These are phyloP conservation scores for Dromococcyx pavoninus DNA, from an alignment of 2,797 vertebrate genomes.

Conservation along the genomic window DNA sequence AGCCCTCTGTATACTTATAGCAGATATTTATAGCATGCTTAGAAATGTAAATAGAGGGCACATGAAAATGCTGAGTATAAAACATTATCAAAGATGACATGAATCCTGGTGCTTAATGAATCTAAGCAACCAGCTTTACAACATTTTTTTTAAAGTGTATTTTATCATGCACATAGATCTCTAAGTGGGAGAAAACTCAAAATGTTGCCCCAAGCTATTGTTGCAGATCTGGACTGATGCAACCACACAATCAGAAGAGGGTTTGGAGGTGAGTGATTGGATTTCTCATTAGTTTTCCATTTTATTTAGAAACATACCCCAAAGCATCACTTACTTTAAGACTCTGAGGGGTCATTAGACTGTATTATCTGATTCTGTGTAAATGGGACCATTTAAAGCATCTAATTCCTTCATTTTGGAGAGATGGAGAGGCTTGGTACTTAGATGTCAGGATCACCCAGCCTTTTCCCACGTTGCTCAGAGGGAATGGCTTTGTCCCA, in stretches of 20 bases:
- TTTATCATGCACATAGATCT: not conserved
- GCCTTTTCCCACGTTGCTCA: not conserved
- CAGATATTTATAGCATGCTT: slow-evolving; percentile 56
- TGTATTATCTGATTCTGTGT: not conserved
- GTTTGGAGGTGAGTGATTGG: not conserved
- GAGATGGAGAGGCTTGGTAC: not conserved
- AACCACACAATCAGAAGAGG: not conserved
- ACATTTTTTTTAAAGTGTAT: not conserved
- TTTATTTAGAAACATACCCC: not conserved
- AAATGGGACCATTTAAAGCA: not conserved
- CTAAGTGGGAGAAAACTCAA: slow-evolving; percentile 1
- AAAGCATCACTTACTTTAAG: not conserved
- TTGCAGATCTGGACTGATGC: not conserved
- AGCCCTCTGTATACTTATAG: not conserved
- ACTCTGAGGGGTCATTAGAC: not conserved
- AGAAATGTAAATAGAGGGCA: slow-evolving; percentile 59
- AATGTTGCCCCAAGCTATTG: not conserved
- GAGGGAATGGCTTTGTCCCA: not conserved
- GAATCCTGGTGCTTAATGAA: slow-evolving; percentile 23
- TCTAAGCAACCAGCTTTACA: slow-evolving; percentile 18
- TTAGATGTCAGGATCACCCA: not conserved
- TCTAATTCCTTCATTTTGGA: not conserved
- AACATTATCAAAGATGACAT: slow-evolving; percentile 33
- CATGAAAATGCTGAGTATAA: slow-evolving; percentile 43
- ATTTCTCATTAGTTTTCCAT: not conserved